Evolutionary conservation across 2,113 vertebrate species (phyloP).

Genomic region (Rhabdornis inornatus): DNA sequence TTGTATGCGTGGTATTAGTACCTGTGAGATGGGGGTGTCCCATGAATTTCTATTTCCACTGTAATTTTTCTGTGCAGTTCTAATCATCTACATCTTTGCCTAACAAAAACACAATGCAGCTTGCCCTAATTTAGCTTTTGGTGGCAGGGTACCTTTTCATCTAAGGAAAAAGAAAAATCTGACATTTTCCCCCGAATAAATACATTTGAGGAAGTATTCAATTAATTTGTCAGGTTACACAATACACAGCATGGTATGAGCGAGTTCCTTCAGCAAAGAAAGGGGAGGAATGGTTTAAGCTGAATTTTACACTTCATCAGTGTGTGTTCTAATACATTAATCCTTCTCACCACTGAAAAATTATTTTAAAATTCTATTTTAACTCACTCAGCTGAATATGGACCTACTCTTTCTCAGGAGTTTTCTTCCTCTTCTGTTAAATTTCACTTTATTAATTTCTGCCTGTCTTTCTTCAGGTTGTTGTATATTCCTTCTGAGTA

Average conservation of each 20-base stretch:
- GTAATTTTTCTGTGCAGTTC: background rate
- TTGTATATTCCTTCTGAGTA: background rate
- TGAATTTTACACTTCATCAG: background rate
- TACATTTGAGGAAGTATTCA: background rate
- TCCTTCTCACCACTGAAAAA: background rate
- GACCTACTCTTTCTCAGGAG: background rate
- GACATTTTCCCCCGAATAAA: background rate
- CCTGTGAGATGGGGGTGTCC: background rate
- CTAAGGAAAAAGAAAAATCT: background rate
- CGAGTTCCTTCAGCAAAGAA: background rate
- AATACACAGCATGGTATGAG: background rate
- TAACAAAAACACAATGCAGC: background rate
- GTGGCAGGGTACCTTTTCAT: background rate
- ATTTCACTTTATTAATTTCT: background rate
- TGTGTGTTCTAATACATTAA: background rate
- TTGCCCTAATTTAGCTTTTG: background rate
- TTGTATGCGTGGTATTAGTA: background rate
- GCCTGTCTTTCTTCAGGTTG: background rate
- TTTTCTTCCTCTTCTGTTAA: background rate
- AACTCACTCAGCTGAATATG: background rate
- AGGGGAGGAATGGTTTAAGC: background rate
- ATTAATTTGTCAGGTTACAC: background rate
- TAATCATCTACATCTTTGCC: background rate
- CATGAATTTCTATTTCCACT: background rate
- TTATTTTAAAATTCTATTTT: background rate